phyloP scores from a whole-genome alignment of 2,113 vertebrate genomes.

The Dipodomys spectabilis region DNA sequence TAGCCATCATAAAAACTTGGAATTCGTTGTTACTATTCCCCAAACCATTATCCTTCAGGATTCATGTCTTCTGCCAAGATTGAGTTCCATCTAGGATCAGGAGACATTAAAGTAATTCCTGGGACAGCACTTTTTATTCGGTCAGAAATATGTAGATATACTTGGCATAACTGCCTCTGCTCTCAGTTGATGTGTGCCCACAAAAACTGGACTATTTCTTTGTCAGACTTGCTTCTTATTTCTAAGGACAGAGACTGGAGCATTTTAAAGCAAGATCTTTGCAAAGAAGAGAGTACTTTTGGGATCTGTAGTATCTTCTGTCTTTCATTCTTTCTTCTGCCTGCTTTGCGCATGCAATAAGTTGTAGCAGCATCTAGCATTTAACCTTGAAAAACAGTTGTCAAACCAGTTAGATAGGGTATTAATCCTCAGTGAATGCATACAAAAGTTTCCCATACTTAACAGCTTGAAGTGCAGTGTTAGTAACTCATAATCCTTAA shows the following conservation, averaged over 20 bases:
- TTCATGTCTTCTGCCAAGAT: neutral
- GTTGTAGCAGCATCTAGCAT: neutral
- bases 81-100: neutral
- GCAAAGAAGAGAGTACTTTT: neutral
- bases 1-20: neutral
- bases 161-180: neutral
- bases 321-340: neutral
- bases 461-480: neutral
- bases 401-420: neutral
- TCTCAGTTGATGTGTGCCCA: neutral
- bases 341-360: neutral
- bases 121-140: neutral
- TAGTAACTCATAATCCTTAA: neutral
- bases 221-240: neutral
- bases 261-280: neutral
- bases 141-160: neutral
- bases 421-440: neutral
- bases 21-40: neutral
- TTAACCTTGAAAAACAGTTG: neutral
- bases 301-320: neutral
- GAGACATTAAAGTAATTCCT: slow-evolving; percentile 16
- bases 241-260: neutral
- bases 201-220: neutral
- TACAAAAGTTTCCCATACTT: neutral
- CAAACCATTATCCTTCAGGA: neutral